Evolutionary conservation across 2,797 vertebrate species (phyloP).

Genomic region (Alosa sapidissima): DNA sequence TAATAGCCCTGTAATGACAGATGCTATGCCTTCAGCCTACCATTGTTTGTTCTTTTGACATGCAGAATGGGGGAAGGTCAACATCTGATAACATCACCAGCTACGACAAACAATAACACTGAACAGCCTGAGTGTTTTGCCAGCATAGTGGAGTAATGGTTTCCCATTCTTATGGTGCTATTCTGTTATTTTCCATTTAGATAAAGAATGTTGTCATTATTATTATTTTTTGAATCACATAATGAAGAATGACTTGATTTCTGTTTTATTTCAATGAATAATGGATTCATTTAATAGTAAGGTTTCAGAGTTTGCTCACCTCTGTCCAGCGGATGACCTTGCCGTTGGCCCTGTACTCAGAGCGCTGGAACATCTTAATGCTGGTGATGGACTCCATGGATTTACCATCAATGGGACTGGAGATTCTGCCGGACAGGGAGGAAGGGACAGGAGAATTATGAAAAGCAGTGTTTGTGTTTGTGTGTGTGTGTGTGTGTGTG

Average conservation of each 20-base stretch:
- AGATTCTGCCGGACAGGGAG: constrained; percentile 71
- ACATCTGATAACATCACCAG: not conserved
- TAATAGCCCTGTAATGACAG: not conserved
- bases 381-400: constrained; percentile 96
- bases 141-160: not conserved
- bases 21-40: not conserved
- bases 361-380: constrained; percentile 94
- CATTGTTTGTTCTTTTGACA: not conserved
- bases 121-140: not conserved
- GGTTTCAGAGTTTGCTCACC: constrained; percentile 64
- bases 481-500: too few relatives aligned
- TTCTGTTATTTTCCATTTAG: not conserved
- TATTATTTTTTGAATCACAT: not conserved
- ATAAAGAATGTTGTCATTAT: not conserved
- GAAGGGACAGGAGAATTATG: not conserved
- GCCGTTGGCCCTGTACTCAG: constrained; percentile 96
- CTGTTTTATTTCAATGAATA: not conserved
- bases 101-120: not conserved
- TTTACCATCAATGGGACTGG: constrained; percentile 95
- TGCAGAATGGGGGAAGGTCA: not conserved
- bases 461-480: not conserved
- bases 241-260: not conserved
- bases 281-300: not conserved
- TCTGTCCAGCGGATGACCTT: constrained; percentile 99
- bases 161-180: too few relatives aligned